phyloP scores from a whole-genome alignment of 2,888 invertebrate species.

The Tenthredo distinguenda region DNA sequence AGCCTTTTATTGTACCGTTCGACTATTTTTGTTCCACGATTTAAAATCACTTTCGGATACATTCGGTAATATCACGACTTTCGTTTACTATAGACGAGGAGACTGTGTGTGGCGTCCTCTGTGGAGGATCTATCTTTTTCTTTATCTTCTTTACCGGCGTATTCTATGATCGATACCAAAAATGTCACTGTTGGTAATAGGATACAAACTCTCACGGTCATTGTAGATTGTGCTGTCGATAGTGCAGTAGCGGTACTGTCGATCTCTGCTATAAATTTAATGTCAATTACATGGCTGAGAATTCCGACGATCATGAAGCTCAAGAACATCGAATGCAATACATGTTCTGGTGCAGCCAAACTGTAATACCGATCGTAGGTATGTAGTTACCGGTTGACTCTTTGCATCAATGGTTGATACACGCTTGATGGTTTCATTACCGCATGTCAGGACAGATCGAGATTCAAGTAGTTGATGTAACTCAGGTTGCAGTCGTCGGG shows the following conservation, averaged over 20 bases:
- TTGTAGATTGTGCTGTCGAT: neutral
- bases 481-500: neutral
- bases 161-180: neutral
- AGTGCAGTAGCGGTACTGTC: neutral
- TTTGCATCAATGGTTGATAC: neutral
- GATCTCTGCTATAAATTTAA: neutral
- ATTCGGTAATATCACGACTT: neutral
- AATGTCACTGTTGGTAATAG: neutral
- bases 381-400: too few relatives aligned
- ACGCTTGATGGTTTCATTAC: neutral
- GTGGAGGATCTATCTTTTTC: neutral
- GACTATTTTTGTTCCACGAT: neutral
- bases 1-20: neutral
- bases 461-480: neutral
- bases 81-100: neutral
- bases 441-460: neutral
- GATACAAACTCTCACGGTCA: neutral
- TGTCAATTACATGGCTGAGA: neutral
- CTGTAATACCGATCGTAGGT: slow-evolving; percentile 2
- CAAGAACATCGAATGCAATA: neutral
- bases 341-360: neutral
- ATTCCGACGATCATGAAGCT: neutral
- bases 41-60: neutral
- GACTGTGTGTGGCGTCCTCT: neutral
- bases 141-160: neutral